phyloP scores from a whole-genome alignment of 2,113 vertebrate genomes.

The Oncorhynchus masou region DNA sequence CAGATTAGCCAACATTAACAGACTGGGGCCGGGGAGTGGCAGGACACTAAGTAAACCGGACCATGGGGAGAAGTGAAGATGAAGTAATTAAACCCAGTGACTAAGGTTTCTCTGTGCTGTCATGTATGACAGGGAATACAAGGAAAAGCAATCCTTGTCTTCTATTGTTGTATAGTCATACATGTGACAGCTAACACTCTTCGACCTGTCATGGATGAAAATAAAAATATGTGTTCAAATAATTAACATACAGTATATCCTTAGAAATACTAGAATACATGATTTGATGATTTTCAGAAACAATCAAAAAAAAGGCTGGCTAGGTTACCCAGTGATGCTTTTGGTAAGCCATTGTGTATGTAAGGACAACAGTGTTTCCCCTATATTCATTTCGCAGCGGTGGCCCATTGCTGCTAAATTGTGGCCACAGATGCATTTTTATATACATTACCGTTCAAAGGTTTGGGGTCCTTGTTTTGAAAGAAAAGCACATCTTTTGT shows the following conservation, averaged over 20 bases:
- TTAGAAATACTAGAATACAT: too few species aligned
- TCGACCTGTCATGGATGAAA: background rate
- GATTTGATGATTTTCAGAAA: background rate
- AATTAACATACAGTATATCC: background rate
- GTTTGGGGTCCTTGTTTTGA: too few species aligned
- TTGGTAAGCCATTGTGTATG: too few species aligned
- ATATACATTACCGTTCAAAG: too few species aligned
- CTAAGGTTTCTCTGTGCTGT: background rate
- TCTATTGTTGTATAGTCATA: background rate
- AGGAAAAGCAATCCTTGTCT: background rate
- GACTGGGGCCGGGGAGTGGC: slow-evolving; percentile 29
- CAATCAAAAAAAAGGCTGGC: background rate
- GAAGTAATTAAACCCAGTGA: background rate
- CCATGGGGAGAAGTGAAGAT: slow-evolving; percentile 2
- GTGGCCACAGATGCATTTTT: too few species aligned
- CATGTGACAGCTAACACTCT: background rate
- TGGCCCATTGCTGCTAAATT: too few species aligned
- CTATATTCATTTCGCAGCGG: too few species aligned
- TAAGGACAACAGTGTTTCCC: too few species aligned
- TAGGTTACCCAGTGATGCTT: too few species aligned
- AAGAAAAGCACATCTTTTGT: too few species aligned
- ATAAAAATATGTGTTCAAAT: background rate
- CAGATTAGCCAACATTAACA: slow-evolving; percentile 71
- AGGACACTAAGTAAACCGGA: slow-evolving; percentile 43
- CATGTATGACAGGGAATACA: background rate